These are phyloP conservation scores for Spermophilus dauricus DNA, from an alignment of 2,113 vertebrate genomes.

Conservation along the genomic window DNA sequence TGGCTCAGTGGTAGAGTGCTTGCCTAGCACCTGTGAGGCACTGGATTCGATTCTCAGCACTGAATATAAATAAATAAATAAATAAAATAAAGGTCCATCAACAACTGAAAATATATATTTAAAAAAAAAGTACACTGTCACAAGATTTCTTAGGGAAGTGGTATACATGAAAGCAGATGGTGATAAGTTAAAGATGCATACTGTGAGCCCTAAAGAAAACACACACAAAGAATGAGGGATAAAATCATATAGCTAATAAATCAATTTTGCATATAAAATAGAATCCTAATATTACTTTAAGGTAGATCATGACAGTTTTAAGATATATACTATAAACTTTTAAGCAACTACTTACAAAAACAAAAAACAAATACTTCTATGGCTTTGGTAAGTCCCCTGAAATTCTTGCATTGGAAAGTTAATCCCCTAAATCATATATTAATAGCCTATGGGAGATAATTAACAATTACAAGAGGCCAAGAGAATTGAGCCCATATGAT, in stretches of 20 bases:
- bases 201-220: too few relatives aligned
- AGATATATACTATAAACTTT: neutral
- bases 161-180: neutral
- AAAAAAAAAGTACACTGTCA: too few relatives aligned
- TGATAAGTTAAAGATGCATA: too few relatives aligned
- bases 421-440: neutral
- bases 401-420: neutral
- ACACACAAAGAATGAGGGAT: too few relatives aligned
- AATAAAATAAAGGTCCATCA: too few relatives aligned
- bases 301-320: neutral
- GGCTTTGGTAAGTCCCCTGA: neutral
- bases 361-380: neutral
- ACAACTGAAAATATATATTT: too few relatives aligned
- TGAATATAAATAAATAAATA: too few relatives aligned
- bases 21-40: too few relatives aligned
- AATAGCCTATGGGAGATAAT: neutral
- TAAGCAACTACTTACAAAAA: neutral
- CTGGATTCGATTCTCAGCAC: too few relatives aligned
- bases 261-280: neutral
- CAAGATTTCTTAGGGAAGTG: neutral
- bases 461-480: neutral
- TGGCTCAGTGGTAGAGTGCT: too few relatives aligned
- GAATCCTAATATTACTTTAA: neutral
- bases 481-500: neutral
- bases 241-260: constrained; percentile 16